phyloP scores from a whole-genome alignment of 2,113 vertebrate genomes.

The Opisthocomus hoazin region DNA sequence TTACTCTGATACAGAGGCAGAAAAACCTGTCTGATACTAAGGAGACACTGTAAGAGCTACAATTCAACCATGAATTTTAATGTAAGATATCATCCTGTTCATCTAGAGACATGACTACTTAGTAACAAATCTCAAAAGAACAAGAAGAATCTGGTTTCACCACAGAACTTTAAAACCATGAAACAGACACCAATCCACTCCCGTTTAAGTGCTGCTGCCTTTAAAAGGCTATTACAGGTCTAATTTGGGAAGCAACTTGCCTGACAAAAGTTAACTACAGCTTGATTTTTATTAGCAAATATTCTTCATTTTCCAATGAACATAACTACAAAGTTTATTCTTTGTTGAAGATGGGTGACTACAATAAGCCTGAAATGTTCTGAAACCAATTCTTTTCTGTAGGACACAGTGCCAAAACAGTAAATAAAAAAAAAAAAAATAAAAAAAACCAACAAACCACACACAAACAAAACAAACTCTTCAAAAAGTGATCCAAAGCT shows the following conservation, averaged over 20 bases:
- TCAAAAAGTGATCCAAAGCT: not conserved
- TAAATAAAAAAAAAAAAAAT: not conserved
- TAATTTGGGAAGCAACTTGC: not conserved
- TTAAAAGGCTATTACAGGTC: not conserved
- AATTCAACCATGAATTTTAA: not conserved
- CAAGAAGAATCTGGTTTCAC: not conserved
- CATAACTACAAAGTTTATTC: not conserved
- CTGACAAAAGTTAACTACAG: not conserved
- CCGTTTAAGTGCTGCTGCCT: not conserved
- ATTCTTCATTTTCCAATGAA: not conserved
- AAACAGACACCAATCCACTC: not conserved
- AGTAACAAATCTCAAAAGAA: not conserved
- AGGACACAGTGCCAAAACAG: not conserved
- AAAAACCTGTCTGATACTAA: not conserved
- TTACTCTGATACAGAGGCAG: not conserved
- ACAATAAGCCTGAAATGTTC: not conserved
- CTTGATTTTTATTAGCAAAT: not conserved
- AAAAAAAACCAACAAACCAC: too few species aligned
- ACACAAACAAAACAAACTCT: not conserved
- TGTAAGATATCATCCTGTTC: not conserved
- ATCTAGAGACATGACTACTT: not conserved
- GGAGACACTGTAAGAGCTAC: fast-evolving
- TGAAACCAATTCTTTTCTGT: not conserved
- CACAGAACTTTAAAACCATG: not conserved
- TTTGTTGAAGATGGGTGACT: not conserved